A percentile compares a stretch with the other conserved stretches of the same genome.
These are phyloP conservation scores for Octopus sinensis DNA, from an alignment of 1,140 invertebrate genomes.

Conservation along the genomic window DNA sequence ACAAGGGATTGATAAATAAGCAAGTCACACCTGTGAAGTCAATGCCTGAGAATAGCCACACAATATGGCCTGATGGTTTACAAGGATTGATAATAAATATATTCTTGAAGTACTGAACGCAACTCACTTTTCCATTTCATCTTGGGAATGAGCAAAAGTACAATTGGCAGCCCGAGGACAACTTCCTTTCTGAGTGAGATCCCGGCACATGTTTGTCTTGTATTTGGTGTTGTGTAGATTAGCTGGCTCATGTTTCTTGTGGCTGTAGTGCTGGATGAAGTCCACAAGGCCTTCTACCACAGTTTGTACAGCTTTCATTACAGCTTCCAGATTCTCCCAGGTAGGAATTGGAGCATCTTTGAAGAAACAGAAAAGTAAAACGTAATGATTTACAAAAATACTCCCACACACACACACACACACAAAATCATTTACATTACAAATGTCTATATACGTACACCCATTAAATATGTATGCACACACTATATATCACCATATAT, in stretches of 20 bases:
- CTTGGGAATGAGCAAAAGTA: slow-evolving; percentile 87
- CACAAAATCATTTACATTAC: too few species aligned
- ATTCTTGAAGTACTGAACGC: too few species aligned
- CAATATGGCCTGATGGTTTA: too few species aligned
- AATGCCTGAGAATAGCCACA: too few species aligned
- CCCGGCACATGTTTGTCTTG: slow-evolving; percentile 88
- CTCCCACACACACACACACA: too few species aligned
- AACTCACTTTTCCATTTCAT: slow-evolving; percentile 78
- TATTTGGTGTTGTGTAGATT: slow-evolving; percentile 74
- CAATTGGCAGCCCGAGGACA: slow-evolving; percentile 84
- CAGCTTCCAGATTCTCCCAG: slow-evolving; percentile 63
- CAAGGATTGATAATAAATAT: too few species aligned
- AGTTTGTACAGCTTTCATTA: slow-evolving; percentile 75
- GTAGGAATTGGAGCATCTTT: slow-evolving; percentile 71
- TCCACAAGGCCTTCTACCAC: slow-evolving; percentile 82
- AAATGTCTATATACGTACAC: too few species aligned
- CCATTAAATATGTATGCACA: too few species aligned
- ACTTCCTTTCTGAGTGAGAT: slow-evolving; percentile 71
- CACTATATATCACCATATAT: too few species aligned
- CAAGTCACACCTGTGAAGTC: too few species aligned
- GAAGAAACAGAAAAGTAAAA: not conserved
- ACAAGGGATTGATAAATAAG: too few species aligned
- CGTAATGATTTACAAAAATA: too few species aligned
- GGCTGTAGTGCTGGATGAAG: slow-evolving; percentile 74
- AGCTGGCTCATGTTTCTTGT: slow-evolving; percentile 60